These are phyloP conservation scores for Dipodomys ordii DNA, from an alignment of 2,113 vertebrate species.

Conservation along the genomic window DNA sequence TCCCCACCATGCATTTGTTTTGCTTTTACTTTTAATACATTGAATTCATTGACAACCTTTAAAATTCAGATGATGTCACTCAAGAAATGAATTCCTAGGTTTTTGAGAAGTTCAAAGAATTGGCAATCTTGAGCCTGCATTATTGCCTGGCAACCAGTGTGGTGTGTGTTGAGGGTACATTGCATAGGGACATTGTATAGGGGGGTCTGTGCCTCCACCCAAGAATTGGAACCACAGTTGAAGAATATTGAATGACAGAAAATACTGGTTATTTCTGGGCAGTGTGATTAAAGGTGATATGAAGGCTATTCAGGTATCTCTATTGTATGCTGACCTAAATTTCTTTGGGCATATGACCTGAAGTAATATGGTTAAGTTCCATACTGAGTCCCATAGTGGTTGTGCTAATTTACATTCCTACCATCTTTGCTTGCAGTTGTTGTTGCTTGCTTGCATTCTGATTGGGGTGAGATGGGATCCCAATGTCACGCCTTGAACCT, in stretches of 20 bases:
- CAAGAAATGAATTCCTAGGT: slow-evolving; percentile 47
- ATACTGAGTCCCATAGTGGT: too few relatives aligned
- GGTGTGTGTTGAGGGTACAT: background rate
- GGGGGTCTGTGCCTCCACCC: background rate
- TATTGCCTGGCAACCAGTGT: background rate
- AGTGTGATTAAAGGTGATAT: slow-evolving; percentile 21
- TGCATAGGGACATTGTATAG: background rate
- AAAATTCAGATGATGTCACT: slow-evolving; percentile 31
- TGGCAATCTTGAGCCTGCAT: background rate
- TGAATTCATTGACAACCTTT: slow-evolving; percentile 15
- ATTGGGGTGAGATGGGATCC: too few relatives aligned
- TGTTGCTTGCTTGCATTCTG: too few relatives aligned
- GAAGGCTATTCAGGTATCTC: too few relatives aligned
- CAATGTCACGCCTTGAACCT: too few relatives aligned
- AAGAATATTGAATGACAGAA: slow-evolving; percentile 10
- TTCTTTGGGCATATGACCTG: too few relatives aligned
- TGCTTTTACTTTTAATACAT: slow-evolving; percentile 41
- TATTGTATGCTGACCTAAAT: too few relatives aligned
- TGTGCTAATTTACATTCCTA: too few relatives aligned
- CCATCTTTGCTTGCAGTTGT: too few relatives aligned
- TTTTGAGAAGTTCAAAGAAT: background rate
- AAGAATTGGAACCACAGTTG: background rate
- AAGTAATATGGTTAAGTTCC: too few relatives aligned
- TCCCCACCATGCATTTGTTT: slow-evolving; percentile 1
- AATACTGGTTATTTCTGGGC: background rate